Evolutionary conservation across 2,797 vertebrate species (phyloP).

Genomic region (Gobio occitaniae): DNA sequence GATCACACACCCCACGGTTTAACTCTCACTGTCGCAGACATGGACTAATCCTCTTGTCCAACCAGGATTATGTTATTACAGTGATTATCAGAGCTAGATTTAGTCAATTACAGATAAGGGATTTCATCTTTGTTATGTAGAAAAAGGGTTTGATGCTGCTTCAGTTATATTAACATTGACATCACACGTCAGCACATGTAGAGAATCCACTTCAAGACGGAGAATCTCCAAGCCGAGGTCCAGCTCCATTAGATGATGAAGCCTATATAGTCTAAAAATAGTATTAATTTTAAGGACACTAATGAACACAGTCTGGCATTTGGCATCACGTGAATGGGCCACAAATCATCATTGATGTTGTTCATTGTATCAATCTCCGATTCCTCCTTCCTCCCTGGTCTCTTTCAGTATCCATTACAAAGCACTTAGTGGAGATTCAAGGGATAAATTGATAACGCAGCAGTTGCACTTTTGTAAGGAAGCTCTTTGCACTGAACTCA

Average conservation of each 20-base stretch:
- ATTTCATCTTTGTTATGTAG: slow-evolving; percentile 22
- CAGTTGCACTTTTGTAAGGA: slow-evolving; percentile 65
- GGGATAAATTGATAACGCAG: slow-evolving; percentile 79
- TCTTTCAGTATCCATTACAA: slow-evolving; percentile 74
- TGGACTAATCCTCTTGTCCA: slow-evolving; percentile 5
- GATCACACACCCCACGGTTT: neutral
- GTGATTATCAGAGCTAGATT: slow-evolving; percentile 16
- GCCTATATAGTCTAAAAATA: slow-evolving; percentile 13
- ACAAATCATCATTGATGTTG: slow-evolving; percentile 29
- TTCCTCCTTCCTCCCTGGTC: slow-evolving; percentile 55
- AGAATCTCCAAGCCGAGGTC: neutral
- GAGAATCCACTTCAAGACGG: neutral
- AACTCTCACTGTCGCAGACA: slow-evolving; percentile 2
- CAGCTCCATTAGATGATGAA: neutral
- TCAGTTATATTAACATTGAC: neutral
- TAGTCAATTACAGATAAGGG: slow-evolving; percentile 9
- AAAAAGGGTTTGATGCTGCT: slow-evolving; percentile 1
- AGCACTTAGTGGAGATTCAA: slow-evolving; percentile 75
- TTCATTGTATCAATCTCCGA: slow-evolving; percentile 58
- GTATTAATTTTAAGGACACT: slow-evolving; percentile 9
- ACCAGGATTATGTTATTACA: slow-evolving; percentile 35
- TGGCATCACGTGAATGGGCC: neutral
- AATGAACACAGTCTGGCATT: slow-evolving; percentile 37
- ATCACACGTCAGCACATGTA: neutral
- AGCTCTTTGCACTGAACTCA: slow-evolving; percentile 58